Conservation (phyloP, 2,888 invertebrate species). For the Tenthredo livida region DNA sequence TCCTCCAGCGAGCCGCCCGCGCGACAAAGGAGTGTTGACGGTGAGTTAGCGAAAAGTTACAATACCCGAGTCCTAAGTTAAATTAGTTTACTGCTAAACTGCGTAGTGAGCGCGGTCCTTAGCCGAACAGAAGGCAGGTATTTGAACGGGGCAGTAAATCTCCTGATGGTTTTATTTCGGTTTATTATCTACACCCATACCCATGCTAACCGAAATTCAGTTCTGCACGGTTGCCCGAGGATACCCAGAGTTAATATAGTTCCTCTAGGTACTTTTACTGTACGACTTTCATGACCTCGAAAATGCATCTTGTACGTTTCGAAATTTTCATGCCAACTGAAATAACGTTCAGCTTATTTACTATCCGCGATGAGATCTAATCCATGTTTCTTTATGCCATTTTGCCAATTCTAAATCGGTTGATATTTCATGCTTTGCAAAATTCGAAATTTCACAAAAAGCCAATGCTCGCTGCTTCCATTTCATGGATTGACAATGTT, state of each 20-base stretch:
- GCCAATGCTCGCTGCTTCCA: too few relatives aligned
- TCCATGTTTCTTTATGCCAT: neutral
- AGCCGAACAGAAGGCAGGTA: constrained; percentile 48
- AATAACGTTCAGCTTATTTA: neutral
- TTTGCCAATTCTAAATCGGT: neutral
- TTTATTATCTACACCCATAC: constrained; percentile 64
- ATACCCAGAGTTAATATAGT: constrained; percentile 9
- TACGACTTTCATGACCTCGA: neutral
- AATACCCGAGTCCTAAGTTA: constrained; percentile 47
- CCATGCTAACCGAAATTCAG: neutral
- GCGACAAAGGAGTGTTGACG: constrained; percentile 52
- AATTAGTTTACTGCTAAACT: constrained; percentile 52
- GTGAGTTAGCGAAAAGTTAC: constrained; percentile 53
- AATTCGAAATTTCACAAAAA: neutral
- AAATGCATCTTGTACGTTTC: neutral
- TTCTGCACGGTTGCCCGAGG: constrained; percentile 17
- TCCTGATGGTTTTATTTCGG: constrained; percentile 70
- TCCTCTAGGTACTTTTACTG: neutral
- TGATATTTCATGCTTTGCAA: neutral
- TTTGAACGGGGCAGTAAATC: constrained; percentile 64
- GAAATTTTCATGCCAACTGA: neutral
- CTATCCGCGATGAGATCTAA: neutral
- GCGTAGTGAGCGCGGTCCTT: constrained; percentile 40
- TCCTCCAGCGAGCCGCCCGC: constrained; percentile 8
- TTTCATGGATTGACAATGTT: too few relatives aligned